Evolutionary conservation across 2,888 invertebrate species (phyloP), one percentile per base, ranked within the genome.

Genomic region (Dromius quadrimaculatus): DNA sequence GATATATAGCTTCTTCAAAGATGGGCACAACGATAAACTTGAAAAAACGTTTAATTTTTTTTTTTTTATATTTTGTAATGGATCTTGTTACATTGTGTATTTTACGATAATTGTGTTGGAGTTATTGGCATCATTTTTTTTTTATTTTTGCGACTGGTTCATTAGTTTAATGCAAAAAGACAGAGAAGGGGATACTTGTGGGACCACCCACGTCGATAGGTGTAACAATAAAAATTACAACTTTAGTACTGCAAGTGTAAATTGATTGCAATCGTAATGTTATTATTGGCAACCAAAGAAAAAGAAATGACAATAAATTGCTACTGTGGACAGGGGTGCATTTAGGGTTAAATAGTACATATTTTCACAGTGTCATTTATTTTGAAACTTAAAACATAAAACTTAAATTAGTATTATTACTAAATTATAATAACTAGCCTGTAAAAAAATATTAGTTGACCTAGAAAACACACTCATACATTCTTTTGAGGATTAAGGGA

Each of bases 321-420:
- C 50, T 15, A 23, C 23, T 15, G 50, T 23, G 9, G 5, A 2
- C 50, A 50, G 23, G 47, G 2, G 4, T 17, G 47, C 19, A n/a
- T 17, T 47, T 1, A 17, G 47, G 4, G 3, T 1, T 6, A 3
- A 34, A 11, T 36, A n/a, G 36, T 9, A 13, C 22, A 6, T 28
- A 15, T 50, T 15, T 22, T 11, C 22, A 15, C 61, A 22, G 61
- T 22, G 13, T 20, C 2, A 9, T 54, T 54, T 13, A 54, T 11
- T 11, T 54, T 54, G 50, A 54, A 54, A 28, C 50, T 54, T 54
- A 23, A 28, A 28, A 54, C 50, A 54, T 54, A 54, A 54, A 54
- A 54, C 50, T 54, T 54, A 54, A 54, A 54, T 54, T 54, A 54
- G 50, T 54, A 54, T 54, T 54, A 54, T 54, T 54, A 54, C 50